Base-by-base conservation (phyloP, 30 jellyfish, hydroid and myxozoan genomes). In the Calvadosia cruxmelitensis region DNA sequence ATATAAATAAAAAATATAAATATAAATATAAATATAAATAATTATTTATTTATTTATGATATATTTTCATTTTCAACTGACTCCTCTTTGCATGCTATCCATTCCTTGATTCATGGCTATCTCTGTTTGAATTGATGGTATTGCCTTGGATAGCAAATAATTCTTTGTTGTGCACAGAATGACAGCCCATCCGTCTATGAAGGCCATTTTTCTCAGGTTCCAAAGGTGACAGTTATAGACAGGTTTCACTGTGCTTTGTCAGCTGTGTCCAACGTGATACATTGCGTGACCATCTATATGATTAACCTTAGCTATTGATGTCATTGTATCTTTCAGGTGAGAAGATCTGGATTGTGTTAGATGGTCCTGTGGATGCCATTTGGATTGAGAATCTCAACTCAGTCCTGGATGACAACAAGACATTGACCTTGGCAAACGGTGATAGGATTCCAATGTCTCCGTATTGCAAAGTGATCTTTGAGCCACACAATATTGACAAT, bases 361-460 rank as follows among this genome's bases (percentile, higher is more conserved):
- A 82, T 74, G 94, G 94, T 2, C 94, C 94, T 23, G 94, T 82
- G 0, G 94, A 82, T 67, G 94, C 94, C 5, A 82, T 82, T 13
- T 82, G 94, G 94, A 82, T 82, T 74, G 94, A 82, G 49, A 82
- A 82, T 65, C 72, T 82, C 77, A 82, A 82, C 51, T 82, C 94
- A n/a, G 94, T 82, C n/a, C 51, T 82, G 48, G 94, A 82, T 32
- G 94, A 82, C 63, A 82, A 82, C 76, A 82, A 82, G 35, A 82
- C 94, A 29, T 52, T 82, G 52, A 82, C 94, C 0, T 67, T 82
- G 50, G 94, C 94, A 62, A 82, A 82, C 66, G 94, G 94, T 29
- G 94, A 82, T 74, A 82, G 94, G 15, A 82, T 82, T 7, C 94
- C 94, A 3, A 82, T 82, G 94, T 82, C 94, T 1, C 94, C 94